Evolutionary conservation across 92 coral and sea anemone species (phyloP).

Genomic region (Pocillopora grandis): DNA sequence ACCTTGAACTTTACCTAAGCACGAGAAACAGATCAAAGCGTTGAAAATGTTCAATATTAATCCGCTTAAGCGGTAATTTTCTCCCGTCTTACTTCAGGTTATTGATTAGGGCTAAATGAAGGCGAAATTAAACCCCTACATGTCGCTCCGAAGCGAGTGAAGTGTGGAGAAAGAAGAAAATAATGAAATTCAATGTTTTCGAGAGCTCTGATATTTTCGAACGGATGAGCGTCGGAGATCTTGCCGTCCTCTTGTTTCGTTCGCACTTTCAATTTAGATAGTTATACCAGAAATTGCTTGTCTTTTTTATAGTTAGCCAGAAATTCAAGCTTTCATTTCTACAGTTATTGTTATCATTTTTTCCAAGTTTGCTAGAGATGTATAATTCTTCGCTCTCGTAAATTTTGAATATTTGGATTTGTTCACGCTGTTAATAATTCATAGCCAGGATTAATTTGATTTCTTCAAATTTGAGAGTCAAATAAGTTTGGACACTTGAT

Average conservation of each 20-base stretch:
- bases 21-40: slow-evolving; percentile 13
- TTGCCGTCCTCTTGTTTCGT: not conserved
- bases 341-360: not conserved
- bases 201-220: not conserved
- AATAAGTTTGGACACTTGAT: slow-evolving; percentile 18
- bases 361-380: not conserved
- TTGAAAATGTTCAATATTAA: not conserved
- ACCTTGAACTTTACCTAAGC: slow-evolving; percentile 8
- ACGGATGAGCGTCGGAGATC: not conserved
- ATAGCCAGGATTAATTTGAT: slow-evolving; percentile 11
- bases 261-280: not conserved
- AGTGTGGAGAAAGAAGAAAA: not conserved
- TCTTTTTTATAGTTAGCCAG: not conserved
- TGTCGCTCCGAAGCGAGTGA: not conserved
- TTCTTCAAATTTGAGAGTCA: slow-evolving; percentile 17
- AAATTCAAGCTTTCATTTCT: not conserved
- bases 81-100: slow-evolving; percentile 1
- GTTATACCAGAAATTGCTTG: not conserved
- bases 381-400: not conserved
- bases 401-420: slow-evolving; percentile 16
- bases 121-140: not conserved
- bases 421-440: slow-evolving; percentile 10
- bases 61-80: slow-evolving; percentile 16
- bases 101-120: not conserved
- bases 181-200: not conserved